Conservation (phyloP, 2,888 invertebrate species). For the Cylindroiulus punctatus region DNA sequence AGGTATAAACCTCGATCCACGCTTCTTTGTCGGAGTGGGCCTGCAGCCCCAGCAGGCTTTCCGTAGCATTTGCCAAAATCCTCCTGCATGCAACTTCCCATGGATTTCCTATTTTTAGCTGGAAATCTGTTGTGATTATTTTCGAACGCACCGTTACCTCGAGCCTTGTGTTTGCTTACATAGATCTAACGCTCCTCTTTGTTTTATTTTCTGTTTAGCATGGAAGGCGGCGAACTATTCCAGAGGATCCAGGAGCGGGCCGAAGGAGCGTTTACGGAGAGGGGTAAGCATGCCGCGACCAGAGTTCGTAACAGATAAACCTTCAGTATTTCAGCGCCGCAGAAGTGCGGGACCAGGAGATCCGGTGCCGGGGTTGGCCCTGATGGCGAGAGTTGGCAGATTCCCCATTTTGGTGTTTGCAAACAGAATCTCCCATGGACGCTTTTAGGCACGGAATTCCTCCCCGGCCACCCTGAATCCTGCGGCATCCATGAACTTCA, state of each 20-base stretch:
- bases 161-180: not conserved
- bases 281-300: slow-evolving; percentile 70
- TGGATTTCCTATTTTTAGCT: too few species aligned
- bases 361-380: not conserved
- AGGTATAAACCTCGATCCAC: too few species aligned
- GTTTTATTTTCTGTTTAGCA: slow-evolving; percentile 69
- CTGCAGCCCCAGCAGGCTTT: too few species aligned
- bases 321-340: not conserved
- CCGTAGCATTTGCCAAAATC: too few species aligned
- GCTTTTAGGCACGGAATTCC: not conserved
- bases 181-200: not conserved
- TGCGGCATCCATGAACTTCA: not conserved
- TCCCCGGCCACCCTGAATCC: not conserved
- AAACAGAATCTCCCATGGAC: not conserved
- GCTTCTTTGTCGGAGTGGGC: not conserved
- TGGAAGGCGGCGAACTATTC: slow-evolving; percentile 98
- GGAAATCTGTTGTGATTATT: not conserved
- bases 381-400: not conserved
- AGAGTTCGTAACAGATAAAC: not conserved
- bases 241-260: slow-evolving; percentile 94
- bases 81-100: too few species aligned
- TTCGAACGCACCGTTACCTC: not conserved
- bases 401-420: slow-evolving; percentile 9
- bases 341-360: not conserved
- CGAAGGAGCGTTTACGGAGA: slow-evolving; percentile 95